phyloP scores from a whole-genome alignment of 1,140 invertebrate species.

The Drosophila baimaii region DNA sequence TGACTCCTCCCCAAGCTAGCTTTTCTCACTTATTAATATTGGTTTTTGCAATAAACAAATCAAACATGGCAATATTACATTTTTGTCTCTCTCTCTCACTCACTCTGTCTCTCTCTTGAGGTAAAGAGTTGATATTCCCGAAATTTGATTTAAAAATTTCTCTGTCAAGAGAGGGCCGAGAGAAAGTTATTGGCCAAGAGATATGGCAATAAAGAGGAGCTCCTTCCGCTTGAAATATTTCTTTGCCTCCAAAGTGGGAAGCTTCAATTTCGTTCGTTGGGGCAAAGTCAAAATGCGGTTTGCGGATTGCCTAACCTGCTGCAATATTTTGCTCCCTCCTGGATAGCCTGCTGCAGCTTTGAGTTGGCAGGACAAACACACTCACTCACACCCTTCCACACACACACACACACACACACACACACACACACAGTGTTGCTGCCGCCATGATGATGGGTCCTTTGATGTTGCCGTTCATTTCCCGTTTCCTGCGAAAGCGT shows the following conservation, averaged over 20 bases:
- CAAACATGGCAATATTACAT: not conserved
- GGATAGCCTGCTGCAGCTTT: slow-evolving; percentile 6
- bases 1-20: too few species aligned
- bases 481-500: slow-evolving; percentile 9
- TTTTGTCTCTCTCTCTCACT: too few species aligned
- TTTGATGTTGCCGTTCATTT: slow-evolving; percentile 42
- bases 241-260: slow-evolving; percentile 18
- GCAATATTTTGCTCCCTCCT: slow-evolving; percentile 8
- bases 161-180: not conserved
- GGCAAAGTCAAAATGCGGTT: slow-evolving; percentile 5
- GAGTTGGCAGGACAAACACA: slow-evolving; percentile 18
- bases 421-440: slow-evolving; percentile 4
- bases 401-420: slow-evolving; percentile 10
- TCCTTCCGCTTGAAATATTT: slow-evolving; percentile 16
- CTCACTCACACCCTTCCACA: too few species aligned
- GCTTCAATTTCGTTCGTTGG: slow-evolving; percentile 2
- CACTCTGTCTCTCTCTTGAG: too few species aligned
- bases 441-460: slow-evolving; percentile 38
- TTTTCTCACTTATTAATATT: too few species aligned
- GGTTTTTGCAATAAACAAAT: not conserved
- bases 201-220: not conserved
- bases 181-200: not conserved
- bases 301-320: slow-evolving; percentile 18
- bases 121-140: not conserved
- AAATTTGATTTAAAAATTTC: not conserved